These are phyloP conservation scores for Pseudomugil tenellus DNA, from an alignment of 2,797 vertebrate genomes.

Conservation along the genomic window DNA sequence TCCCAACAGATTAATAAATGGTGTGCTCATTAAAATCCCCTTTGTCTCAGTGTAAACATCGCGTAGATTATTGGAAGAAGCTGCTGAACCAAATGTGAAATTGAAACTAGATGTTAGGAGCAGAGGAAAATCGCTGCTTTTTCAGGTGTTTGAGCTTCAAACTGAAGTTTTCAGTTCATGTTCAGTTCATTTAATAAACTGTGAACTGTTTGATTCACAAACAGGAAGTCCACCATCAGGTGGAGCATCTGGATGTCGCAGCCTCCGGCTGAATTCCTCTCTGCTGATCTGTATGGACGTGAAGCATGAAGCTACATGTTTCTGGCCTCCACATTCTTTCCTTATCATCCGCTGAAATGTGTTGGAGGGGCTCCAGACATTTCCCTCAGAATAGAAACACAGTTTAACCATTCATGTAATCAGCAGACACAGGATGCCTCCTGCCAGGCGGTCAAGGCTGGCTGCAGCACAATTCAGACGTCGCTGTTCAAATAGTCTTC, in stretches of 20 bases:
- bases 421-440: conserved; percentile 3
- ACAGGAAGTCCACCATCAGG: conserved; percentile 25
- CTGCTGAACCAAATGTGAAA: background rate
- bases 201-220: conserved; percentile 15
- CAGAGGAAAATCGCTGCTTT: background rate
- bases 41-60: background rate
- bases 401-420: conserved; percentile 3
- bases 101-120: background rate
- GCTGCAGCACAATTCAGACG: background rate
- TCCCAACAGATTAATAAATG: background rate
- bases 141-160: no score
- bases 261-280: conserved; percentile 43
- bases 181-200: conserved; percentile 8
- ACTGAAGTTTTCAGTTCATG: background rate
- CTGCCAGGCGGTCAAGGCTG: conserved; percentile 1
- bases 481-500: background rate
- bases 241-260: conserved; percentile 8
- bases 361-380: conserved; percentile 44
- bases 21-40: background rate
- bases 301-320: conserved; percentile 60
- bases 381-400: conserved; percentile 35
- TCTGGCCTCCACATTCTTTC: conserved; percentile 52
- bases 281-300: conserved; percentile 30
- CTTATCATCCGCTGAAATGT: conserved; percentile 58
- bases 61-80: background rate